Evolutionary conservation across 1,140 invertebrate species (phyloP).

Genomic region (Brachionus koreanus): DNA sequence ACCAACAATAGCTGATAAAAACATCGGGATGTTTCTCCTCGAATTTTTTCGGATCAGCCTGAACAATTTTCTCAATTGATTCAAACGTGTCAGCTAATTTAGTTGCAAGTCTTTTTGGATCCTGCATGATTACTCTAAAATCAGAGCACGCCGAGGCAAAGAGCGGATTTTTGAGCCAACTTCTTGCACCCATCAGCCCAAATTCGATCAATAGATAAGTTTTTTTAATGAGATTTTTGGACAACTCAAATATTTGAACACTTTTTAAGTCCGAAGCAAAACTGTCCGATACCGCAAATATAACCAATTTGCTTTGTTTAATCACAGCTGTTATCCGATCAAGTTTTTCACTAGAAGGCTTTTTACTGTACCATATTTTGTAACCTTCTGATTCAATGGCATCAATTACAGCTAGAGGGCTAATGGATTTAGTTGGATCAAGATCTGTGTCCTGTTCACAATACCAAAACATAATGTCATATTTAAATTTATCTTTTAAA

Average conservation of each 20-base stretch:
- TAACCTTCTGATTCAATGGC: constrained; percentile 47
- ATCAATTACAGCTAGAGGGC: constrained; percentile 47
- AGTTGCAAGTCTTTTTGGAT: constrained; percentile 47
- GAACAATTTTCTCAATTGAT: constrained; percentile 44
- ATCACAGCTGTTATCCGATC: background rate
- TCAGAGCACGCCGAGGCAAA: background rate
- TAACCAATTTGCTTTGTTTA: background rate
- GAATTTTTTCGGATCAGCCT: constrained; percentile 41
- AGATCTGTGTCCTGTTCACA: constrained; percentile 41
- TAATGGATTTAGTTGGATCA: constrained; percentile 47
- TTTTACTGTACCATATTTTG: background rate
- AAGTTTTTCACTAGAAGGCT: background rate
- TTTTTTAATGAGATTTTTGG: background rate
- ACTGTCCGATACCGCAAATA: constrained; percentile 5
- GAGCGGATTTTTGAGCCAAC: background rate
- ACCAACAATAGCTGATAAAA: constrained; percentile 56
- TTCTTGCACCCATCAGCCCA: background rate
- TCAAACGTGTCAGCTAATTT: constrained; percentile 50
- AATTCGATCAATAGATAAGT: constrained; percentile 25
- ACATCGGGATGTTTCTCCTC: constrained; percentile 40
- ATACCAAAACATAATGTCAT: constrained; percentile 51
- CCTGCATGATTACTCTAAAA: constrained; percentile 53
- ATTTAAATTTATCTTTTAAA: constrained; percentile 49
- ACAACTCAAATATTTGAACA: constrained; percentile 15
- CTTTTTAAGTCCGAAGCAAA: background rate